Conservation (phyloP, 2,888 invertebrate genomes). For the Byasa hedistus region DNA sequence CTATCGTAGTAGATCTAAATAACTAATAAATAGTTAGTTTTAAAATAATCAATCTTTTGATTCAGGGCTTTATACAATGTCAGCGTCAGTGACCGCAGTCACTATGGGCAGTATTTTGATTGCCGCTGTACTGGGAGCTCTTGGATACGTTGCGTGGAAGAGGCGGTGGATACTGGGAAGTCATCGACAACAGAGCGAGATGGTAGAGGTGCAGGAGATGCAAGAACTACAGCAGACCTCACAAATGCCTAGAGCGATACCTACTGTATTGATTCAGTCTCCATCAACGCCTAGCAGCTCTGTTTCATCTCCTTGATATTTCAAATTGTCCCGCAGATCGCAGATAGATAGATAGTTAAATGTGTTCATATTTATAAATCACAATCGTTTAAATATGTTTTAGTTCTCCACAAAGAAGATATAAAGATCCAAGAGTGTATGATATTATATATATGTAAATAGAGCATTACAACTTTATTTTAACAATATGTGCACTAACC, state of each 20-base stretch:
- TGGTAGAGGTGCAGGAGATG: conserved; percentile 49
- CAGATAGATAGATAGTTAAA: no score
- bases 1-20: no score
- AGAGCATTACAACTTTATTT: no score
- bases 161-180: conserved; percentile 52
- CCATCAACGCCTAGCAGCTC: conserved; percentile 52
- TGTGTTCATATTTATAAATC: no score
- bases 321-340: not conserved
- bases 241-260: conserved; percentile 37
- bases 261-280: conserved; percentile 49
- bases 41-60: conserved; percentile 29
- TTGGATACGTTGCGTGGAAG: conserved; percentile 61
- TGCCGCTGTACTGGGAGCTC: conserved; percentile 42
- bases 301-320: not conserved
- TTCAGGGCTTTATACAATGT: conserved; percentile 64
- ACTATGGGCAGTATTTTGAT: conserved; percentile 56
- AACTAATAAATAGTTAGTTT: no score
- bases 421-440: no score
- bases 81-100: conserved; percentile 66
- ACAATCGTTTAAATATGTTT: no score
- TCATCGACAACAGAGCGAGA: conserved; percentile 39
- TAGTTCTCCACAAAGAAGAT: no score
- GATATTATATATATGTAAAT: no score
- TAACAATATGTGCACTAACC: no score
- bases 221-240: conserved; percentile 29